Evolutionary conservation across 2,113 vertebrate species (phyloP).

Genomic region (Micromys minutus): DNA sequence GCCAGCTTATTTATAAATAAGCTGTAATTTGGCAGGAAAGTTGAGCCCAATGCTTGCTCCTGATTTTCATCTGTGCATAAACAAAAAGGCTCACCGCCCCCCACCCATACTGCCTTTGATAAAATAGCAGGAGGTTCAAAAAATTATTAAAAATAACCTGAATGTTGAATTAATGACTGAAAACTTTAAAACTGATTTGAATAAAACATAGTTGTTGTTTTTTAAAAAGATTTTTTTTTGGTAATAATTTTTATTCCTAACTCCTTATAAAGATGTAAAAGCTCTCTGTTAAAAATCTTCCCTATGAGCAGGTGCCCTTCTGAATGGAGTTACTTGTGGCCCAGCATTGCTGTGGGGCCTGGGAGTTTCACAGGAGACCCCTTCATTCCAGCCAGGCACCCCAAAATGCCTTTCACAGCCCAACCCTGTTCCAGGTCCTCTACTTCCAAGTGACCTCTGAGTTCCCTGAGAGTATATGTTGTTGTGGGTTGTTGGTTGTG

Average conservation of each 20-base stretch:
- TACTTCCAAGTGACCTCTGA: background rate
- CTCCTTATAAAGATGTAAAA: background rate
- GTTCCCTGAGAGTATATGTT: background rate
- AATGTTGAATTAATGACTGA: background rate
- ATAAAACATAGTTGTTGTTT: background rate
- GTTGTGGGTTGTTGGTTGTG: too few relatives aligned
- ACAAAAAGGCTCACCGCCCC: too few relatives aligned
- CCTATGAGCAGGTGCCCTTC: background rate
- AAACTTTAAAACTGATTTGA: background rate
- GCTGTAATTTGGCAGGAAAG: background rate
- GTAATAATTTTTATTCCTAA: background rate
- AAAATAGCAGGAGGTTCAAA: background rate
- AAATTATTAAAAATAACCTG: background rate
- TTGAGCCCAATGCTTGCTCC: background rate
- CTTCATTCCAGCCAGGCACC: accelerated
- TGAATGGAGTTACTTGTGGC: accelerated
- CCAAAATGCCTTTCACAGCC: accelerated
- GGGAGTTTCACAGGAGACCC: background rate
- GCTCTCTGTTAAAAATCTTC: background rate
- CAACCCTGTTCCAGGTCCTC: background rate
- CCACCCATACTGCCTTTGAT: background rate
- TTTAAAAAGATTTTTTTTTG: background rate
- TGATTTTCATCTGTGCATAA: background rate
- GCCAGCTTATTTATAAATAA: background rate
- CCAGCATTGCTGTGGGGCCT: accelerated